Evolutionary conservation across 2,888 invertebrate species (phyloP).

Genomic region (Hermaeophaga mercurialis): DNA sequence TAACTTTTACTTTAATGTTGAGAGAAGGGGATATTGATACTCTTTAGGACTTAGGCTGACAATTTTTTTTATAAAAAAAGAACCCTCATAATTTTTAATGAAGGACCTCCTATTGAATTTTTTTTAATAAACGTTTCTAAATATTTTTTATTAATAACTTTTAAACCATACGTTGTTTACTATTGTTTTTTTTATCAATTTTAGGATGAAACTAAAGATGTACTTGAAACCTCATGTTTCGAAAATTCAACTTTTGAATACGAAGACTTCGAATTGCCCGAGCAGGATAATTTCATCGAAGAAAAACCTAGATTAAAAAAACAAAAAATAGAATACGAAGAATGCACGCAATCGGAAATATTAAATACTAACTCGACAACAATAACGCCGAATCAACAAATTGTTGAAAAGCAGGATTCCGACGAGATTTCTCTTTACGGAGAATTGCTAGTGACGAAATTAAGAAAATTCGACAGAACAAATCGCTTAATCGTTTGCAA

Average conservation of each 20-base stretch:
- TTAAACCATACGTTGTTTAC: no score
- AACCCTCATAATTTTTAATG: no score
- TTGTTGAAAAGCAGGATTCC: neutral
- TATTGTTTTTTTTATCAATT: no score
- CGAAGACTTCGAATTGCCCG: slow-evolving; percentile 6
- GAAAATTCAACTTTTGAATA: slow-evolving; percentile 7
- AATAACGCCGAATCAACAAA: neutral
- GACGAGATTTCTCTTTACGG: slow-evolving; percentile 30
- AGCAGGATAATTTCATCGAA: neutral
- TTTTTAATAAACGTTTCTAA: no score
- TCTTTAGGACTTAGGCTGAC: no score
- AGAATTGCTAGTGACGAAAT: slow-evolving; percentile 26
- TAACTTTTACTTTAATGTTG: no score
- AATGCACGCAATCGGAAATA: neutral
- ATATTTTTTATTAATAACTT: no score
- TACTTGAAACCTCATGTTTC: no score
- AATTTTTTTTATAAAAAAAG: no score
- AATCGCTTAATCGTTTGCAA: slow-evolving; percentile 27
- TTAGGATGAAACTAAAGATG: slow-evolving; percentile 1
- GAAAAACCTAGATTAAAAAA: slow-evolving; percentile 9
- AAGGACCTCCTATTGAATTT: no score
- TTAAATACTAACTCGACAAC: neutral
- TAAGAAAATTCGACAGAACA: slow-evolving; percentile 19
- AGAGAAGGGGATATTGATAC: no score
- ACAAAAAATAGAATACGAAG: neutral